Base-by-base conservation (phyloP, 2,888 invertebrate genomes). In the Leptinotarsa tumamoca region DNA sequence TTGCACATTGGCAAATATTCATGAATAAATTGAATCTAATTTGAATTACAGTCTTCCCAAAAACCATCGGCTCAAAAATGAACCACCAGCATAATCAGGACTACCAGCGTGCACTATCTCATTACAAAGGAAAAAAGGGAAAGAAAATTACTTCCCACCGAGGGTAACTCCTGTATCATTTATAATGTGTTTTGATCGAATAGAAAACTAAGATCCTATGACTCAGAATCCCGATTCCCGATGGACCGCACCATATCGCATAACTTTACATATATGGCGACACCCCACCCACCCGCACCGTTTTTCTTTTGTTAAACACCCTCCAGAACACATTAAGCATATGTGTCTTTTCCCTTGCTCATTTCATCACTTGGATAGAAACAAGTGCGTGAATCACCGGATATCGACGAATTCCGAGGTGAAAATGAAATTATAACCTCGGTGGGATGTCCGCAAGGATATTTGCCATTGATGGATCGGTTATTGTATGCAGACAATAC, bases 271-370 rank as follows among this genome's bases (percentile, higher is more conserved):
- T 82, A 78, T 76, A 70, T 21, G 68, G 68, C 27, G 51, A 52
- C 71, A 43, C 73, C 56, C 49, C 72, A 70, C 74, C 73, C 76
- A 63, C 78, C 74, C 75, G 43, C 43, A 18, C 66, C 27, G 72
- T 72, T 71, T 43, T 73, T 68, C 79, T 74, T 75, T 79, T 79
- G 79, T 79, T 78, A 74, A 78, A 73, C 82, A 81, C 82, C 79
- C 81, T 79, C 79, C 76, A 76, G 79, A 84, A 84, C 84, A 80
- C 84, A 84, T 85, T 86, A 85, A 86, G 82, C 85, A 85, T 86
- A 85, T 86, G 86, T 85, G 86, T 84, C 83, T 85, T 85, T 70
- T 86, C 83, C 84, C 83, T 81, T 76, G 76, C 79, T 78, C 81
- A 72, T 79, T 79, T 78, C 75, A 73, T 66, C 73, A 68, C 74